A percentile compares a stretch with the other conserved stretches of the same genome.
These are phyloP conservation scores for Hymenochirus boettgeri DNA, from an alignment of 2,113 vertebrate species.

Conservation along the genomic window DNA sequence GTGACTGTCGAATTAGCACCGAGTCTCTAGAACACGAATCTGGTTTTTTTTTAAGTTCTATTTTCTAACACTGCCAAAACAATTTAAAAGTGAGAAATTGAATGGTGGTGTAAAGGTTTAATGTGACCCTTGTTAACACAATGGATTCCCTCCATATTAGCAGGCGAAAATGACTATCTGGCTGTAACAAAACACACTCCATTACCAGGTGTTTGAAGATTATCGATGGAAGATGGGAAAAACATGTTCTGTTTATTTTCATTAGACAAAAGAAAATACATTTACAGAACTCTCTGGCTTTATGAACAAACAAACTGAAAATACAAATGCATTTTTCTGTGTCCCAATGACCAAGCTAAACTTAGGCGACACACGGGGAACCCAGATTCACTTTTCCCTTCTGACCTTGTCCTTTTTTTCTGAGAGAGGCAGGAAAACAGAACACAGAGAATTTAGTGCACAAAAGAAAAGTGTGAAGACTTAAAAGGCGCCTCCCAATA, in stretches of 20 bases:
- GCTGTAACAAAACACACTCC: background rate
- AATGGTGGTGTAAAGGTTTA: conserved; percentile 8
- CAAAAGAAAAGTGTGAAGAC: no score
- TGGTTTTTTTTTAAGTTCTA: background rate
- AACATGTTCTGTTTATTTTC: conserved; percentile 10
- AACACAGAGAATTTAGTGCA: no score
- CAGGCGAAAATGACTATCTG: conserved; percentile 8
- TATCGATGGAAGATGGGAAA: conserved; percentile 12
- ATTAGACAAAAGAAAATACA: background rate
- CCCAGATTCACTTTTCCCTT: no score
- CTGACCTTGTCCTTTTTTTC: no score
- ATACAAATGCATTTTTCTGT: no score
- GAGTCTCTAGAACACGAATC: no score
- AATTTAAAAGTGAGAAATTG: conserved; percentile 35
- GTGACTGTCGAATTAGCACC: no score
- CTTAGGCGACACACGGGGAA: no score
- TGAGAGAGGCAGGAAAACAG: no score
- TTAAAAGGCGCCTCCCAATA: no score
- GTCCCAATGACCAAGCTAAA: no score
- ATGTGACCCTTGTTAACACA: conserved; percentile 35
- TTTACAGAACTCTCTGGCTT: background rate
- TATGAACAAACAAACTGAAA: no score
- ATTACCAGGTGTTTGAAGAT: conserved; percentile 10
- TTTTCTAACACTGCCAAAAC: conserved; percentile 16
- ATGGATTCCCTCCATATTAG: conserved; percentile 16